Conservation (phyloP, 2,113 vertebrate genomes). For the Vidua chalybeata region DNA sequence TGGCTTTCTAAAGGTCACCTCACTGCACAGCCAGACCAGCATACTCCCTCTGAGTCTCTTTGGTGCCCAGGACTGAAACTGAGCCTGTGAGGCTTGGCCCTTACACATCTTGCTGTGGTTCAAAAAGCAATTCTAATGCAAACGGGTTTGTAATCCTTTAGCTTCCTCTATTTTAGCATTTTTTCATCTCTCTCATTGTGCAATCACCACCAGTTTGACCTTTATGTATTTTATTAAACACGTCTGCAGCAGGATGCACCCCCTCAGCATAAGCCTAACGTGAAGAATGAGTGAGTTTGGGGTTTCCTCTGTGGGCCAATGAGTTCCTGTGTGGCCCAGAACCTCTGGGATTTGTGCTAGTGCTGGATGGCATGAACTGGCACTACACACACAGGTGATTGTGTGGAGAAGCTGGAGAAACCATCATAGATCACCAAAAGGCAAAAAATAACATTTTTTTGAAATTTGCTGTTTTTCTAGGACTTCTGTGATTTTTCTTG, state of each 20-base stretch:
- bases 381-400: neutral
- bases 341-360: neutral
- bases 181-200: neutral
- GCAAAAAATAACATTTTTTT: neutral
- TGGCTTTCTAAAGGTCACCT: neutral
- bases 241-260: neutral
- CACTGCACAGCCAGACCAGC: neutral
- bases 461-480: neutral
- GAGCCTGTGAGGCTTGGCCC: neutral
- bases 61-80: neutral
- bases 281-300: neutral
- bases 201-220: neutral
- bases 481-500: neutral
- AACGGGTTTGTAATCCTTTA: neutral
- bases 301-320: neutral
- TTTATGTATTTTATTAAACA: neutral
- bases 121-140: neutral
- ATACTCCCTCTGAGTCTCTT: neutral
- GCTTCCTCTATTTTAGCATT: neutral
- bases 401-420: neutral
- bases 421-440: neutral
- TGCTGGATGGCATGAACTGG: neutral
- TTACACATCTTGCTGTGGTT: neutral
- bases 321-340: neutral
- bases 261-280: rapidly evolving